phyloP scores from a whole-genome alignment of 2,888 invertebrate species.

The Trachelus tabidus region DNA sequence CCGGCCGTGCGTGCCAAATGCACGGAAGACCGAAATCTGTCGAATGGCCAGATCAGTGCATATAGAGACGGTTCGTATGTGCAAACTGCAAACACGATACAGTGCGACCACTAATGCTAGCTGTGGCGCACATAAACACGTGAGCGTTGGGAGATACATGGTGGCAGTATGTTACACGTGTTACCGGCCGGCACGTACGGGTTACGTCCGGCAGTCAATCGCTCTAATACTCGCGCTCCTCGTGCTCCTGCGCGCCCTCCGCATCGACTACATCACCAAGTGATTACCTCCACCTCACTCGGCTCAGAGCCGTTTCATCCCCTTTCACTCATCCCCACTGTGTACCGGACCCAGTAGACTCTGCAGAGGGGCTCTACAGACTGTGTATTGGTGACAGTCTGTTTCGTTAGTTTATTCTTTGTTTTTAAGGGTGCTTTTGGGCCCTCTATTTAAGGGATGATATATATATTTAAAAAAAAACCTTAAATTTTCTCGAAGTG shows the following conservation, averaged over 20 bases:
- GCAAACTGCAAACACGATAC: constrained; percentile 45
- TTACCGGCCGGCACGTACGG: constrained; percentile 64
- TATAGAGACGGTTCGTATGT: constrained; percentile 15
- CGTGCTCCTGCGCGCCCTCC: constrained; percentile 19
- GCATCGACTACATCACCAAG: constrained; percentile 61
- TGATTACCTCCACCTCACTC: constrained; percentile 55
- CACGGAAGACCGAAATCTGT: background rate
- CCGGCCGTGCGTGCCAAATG: background rate
- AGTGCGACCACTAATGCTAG: constrained; percentile 36
- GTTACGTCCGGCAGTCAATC: constrained; percentile 66
- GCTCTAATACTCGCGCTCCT: constrained; percentile 62
- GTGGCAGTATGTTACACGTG: constrained; percentile 65
- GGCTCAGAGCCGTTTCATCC: background rate
- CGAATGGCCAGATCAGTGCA: background rate
- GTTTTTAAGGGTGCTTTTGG: background rate
- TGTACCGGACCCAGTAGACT: background rate
- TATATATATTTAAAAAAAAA: background rate
- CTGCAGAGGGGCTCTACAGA: background rate
- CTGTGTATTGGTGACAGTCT: background rate
- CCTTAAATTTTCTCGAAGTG: background rate
- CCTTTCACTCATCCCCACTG: background rate
- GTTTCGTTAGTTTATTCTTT: background rate
- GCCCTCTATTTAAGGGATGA: background rate
- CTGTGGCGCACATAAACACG: constrained; percentile 55
- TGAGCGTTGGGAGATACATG: constrained; percentile 61